phyloP scores from a whole-genome alignment of 2,888 invertebrate species.

The Isotomurus palustris region DNA sequence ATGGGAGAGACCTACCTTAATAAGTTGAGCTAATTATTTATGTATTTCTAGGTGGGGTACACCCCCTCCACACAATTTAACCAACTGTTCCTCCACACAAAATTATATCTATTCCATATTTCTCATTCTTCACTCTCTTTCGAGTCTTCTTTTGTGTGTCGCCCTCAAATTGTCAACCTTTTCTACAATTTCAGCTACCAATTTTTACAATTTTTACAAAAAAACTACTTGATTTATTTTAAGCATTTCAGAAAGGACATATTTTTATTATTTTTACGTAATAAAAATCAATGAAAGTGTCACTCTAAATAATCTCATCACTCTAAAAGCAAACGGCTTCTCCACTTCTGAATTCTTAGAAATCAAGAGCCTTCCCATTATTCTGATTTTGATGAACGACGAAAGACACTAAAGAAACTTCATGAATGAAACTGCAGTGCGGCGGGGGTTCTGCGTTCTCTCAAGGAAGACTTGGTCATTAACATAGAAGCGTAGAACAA shows the following conservation, averaged over 20 bases:
- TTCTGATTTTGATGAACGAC: no score
- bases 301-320: background rate
- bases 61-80: slow-evolving; percentile 18
- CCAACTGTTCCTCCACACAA: slow-evolving; percentile 1
- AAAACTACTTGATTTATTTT: slow-evolving; percentile 10
- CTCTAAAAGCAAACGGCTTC: no score
- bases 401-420: background rate
- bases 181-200: no score
- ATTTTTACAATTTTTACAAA: background rate
- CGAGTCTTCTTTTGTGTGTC: no score
- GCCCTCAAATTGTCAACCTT: no score
- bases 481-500: background rate
- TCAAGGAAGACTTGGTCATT: slow-evolving; percentile 7
- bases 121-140: no score
- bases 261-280: background rate
- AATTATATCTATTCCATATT: slow-evolving; percentile 12
- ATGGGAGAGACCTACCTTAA: slow-evolving; percentile 15
- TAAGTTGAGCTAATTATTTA: slow-evolving; percentile 22
- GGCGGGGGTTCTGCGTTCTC: background rate
- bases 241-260: background rate
- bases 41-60: slow-evolving; percentile 35
- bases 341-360: no score
- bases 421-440: background rate
- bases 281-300: background rate
- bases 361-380: no score